Evolutionary conservation across 2,797 vertebrate genomes (phyloP).

Genomic region (Chelmon rostratus): DNA sequence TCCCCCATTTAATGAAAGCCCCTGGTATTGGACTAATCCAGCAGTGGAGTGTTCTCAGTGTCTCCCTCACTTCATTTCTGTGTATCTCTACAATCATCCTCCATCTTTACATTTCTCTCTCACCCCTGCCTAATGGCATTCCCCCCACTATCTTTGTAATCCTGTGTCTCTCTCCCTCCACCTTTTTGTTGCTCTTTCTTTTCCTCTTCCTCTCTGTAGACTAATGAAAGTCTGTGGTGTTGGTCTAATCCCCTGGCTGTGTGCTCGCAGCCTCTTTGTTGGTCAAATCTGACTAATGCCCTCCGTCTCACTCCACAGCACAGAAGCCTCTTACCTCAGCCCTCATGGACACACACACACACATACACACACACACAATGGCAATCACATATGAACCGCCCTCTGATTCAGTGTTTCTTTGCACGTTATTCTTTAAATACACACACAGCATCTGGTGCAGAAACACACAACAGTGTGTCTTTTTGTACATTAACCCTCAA

Average conservation of each 20-base stretch:
- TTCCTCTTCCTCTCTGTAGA: conserved; percentile 74
- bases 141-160: conserved; percentile 70
- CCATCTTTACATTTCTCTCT: conserved; percentile 65
- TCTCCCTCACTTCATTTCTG: conserved; percentile 62
- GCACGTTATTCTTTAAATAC: not conserved
- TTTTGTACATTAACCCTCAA: not conserved
- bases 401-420: not conserved
- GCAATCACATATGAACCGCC: not conserved
- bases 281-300: conserved; percentile 87
- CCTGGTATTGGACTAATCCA: conserved; percentile 65
- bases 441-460: not conserved
- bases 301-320: conserved; percentile 77
- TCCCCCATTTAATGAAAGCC: conserved; percentile 67
- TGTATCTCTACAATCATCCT: conserved; percentile 67
- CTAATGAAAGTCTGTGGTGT: conserved; percentile 86
- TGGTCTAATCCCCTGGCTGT: conserved; percentile 83
- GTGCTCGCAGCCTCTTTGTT: conserved; percentile 82
- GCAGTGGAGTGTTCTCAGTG: conserved; percentile 57
- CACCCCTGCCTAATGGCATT: conserved; percentile 66
- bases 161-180: conserved; percentile 70
- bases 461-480: not conserved
- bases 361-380: conserved; percentile 1
- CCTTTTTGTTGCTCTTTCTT: conserved; percentile 69
- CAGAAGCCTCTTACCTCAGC: conserved; percentile 76
- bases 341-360: conserved; percentile 40